Evolutionary conservation across 2,113 vertebrate genomes (phyloP).

Genomic region (Antechinus stuartii): DNA sequence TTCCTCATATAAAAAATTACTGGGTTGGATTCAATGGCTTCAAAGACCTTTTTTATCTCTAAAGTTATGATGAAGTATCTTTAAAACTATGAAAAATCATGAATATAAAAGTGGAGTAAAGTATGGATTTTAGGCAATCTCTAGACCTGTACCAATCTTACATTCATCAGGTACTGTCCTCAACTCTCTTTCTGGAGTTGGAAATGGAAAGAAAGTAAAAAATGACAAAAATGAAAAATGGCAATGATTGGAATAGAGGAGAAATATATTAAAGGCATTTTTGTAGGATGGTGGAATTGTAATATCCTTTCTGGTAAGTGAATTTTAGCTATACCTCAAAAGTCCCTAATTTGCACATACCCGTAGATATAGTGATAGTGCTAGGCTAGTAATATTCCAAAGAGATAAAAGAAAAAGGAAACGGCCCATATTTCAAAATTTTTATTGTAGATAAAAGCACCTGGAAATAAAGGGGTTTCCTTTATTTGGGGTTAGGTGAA

Average conservation of each 20-base stretch:
- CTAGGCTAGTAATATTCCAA: neutral
- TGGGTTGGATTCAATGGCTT: neutral
- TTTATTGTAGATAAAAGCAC: neutral
- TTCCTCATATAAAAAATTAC: neutral
- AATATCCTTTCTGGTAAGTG: neutral
- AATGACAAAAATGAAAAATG: neutral
- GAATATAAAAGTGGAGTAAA: neutral
- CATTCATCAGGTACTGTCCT: neutral
- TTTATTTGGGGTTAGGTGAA: neutral
- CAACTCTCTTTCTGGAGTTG: neutral
- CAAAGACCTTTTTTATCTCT: neutral
- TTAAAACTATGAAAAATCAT: neutral
- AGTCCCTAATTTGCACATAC: neutral
- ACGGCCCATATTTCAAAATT: neutral
- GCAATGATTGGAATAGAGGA: neutral
- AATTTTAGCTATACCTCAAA: neutral
- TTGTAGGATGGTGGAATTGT: neutral
- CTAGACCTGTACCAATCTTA: neutral
- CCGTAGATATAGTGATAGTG: neutral
- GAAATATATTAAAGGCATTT: neutral
- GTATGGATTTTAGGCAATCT: neutral
- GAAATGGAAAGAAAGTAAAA: neutral
- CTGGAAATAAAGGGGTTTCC: neutral
- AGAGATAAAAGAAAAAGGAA: neutral
- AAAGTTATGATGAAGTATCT: neutral